phyloP scores from a whole-genome alignment of 2,797 vertebrate genomes.

The Muraenolepis orangiensis region DNA sequence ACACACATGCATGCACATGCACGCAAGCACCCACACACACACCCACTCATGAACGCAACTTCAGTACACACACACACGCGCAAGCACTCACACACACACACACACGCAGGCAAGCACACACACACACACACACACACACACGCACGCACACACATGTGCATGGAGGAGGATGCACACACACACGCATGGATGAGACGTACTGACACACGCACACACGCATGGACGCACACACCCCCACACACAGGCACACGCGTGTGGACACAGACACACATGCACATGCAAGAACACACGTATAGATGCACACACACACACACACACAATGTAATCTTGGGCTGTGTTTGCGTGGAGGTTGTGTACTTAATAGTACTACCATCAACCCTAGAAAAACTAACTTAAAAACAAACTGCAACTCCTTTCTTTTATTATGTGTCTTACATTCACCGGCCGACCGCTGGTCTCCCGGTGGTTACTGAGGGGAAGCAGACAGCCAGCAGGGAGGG shows the following conservation, averaged over 20 bases:
- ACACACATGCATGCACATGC: slow-evolving; percentile 19
- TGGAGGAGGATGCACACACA: too few species aligned
- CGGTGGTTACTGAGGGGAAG: not conserved
- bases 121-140: not conserved
- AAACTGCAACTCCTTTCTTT: not conserved
- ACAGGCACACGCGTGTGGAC: too few species aligned
- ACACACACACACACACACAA: not conserved
- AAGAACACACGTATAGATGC: not conserved
- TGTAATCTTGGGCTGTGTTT: not conserved
- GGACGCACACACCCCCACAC: too few species aligned
- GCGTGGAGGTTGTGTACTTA: not conserved
- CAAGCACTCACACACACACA: not conserved
- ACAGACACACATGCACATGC: not conserved
- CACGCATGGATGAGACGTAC: too few species aligned
- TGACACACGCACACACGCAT: too few species aligned
- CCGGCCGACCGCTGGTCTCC: too few species aligned
- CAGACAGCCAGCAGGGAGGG: not conserved
- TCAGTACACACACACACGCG: not conserved
- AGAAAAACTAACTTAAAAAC: not conserved
- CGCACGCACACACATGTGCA: not conserved
- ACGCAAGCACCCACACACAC: not conserved
- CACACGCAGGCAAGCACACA: not conserved
- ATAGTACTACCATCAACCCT: not conserved
- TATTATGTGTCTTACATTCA: too few species aligned
- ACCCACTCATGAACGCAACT: too few species aligned